phyloP scores from a whole-genome alignment of 1,140 invertebrate genomes.

The Varroa destructor region DNA sequence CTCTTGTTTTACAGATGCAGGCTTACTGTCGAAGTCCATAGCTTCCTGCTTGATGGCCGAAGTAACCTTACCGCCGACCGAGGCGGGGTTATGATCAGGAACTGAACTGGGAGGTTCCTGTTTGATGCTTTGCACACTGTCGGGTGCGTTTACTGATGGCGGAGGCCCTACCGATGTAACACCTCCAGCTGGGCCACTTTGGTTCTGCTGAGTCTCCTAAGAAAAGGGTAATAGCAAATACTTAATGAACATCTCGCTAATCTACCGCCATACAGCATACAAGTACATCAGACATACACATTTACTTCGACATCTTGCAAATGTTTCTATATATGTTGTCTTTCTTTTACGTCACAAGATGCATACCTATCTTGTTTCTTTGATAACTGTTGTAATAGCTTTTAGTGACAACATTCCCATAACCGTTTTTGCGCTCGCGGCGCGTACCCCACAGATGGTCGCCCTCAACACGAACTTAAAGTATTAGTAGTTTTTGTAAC shows the following conservation, averaged over 20 bases:
- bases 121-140: constrained; percentile 19
- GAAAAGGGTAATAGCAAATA: neutral
- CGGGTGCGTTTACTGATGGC: neutral
- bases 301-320: too few relatives aligned
- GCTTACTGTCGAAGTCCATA: constrained; percentile 43
- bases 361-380: too few relatives aligned
- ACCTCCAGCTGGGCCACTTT: neutral
- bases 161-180: constrained; percentile 16
- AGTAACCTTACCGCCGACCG: constrained; percentile 49
- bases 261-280: neutral
- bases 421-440: too few relatives aligned
- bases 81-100: constrained; percentile 33
- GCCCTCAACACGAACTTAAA: too few relatives aligned
- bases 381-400: too few relatives aligned
- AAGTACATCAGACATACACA: neutral
- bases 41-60: constrained; percentile 56
- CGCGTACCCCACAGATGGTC: too few relatives aligned
- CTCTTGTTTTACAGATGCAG: constrained; percentile 48
- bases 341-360: too few relatives aligned
- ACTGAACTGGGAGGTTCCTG: constrained; percentile 19
- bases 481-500: too few relatives aligned
- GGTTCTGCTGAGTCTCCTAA: constrained; percentile 21
- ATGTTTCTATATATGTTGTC: too few relatives aligned
- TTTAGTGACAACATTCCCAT: too few relatives aligned
- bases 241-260: neutral